Conservation (phyloP, 2,113 vertebrate genomes). For the Dunckerocampus dactyliophorus region DNA sequence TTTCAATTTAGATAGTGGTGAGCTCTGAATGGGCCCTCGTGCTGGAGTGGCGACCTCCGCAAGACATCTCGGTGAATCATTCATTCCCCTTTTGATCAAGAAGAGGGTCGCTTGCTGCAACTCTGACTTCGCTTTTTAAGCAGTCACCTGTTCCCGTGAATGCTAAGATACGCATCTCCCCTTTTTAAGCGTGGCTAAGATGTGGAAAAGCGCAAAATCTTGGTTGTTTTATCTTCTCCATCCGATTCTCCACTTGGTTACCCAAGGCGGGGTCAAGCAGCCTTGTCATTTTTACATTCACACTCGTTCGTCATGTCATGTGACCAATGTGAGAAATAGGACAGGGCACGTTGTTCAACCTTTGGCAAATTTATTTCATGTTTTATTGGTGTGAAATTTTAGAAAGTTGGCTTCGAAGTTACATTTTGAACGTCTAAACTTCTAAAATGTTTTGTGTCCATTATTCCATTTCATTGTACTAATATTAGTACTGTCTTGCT, state of each 20-base stretch:
- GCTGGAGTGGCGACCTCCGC: conserved; percentile 32
- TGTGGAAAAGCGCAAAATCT: conserved; percentile 21
- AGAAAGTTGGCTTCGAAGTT: not conserved
- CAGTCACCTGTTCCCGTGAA: conserved; percentile 9
- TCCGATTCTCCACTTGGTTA: conserved; percentile 17
- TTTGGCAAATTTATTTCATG: not conserved
- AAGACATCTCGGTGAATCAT: conserved; percentile 38
- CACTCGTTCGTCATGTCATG: conserved; percentile 19
- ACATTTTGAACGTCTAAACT: not conserved
- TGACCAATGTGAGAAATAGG: conserved; percentile 7
- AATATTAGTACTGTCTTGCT: no score
- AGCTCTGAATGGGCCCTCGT: conserved; percentile 42
- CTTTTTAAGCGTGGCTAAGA: conserved; percentile 14
- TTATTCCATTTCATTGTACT: no score
- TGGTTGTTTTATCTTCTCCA: conserved; percentile 2
- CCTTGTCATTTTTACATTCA: conserved; percentile 44
- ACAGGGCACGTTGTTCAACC: not conserved
- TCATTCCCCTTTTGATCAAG: conserved; percentile 35
- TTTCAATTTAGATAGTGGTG: conserved; percentile 67
- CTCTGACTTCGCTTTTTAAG: conserved; percentile 9
- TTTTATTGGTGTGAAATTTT: not conserved
- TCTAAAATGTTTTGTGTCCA: no score
- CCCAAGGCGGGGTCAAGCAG: conserved; percentile 23
- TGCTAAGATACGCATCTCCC: conserved; percentile 15
- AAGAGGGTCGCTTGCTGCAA: conserved; percentile 13